phyloP scores from a whole-genome alignment of 35 echinoderm and acorn worm species.

The Heliocidaris tuberculata region DNA sequence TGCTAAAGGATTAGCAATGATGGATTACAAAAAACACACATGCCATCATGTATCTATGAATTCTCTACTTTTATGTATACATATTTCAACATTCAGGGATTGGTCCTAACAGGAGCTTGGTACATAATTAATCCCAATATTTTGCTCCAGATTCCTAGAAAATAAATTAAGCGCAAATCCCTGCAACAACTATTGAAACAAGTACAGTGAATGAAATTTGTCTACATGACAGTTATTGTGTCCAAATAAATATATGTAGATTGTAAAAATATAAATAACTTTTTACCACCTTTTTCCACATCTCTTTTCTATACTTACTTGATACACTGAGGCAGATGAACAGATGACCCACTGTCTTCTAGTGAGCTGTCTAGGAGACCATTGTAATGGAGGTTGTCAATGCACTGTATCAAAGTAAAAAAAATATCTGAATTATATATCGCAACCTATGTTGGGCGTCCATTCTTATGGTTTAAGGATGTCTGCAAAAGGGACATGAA shows the following conservation, averaged over 20 bases:
- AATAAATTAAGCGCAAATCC: neutral
- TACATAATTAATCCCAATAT: neutral
- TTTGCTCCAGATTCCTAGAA: neutral
- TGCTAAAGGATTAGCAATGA: no score
- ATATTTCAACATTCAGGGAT: no score
- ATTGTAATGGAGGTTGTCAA: slow-evolving; percentile 98
- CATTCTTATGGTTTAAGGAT: no score
- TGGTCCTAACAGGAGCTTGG: neutral
- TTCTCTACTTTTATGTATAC: no score
- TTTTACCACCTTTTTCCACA: no score
- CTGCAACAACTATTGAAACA: neutral
- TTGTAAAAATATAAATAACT: neutral
- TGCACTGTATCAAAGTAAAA: slow-evolving; percentile 65
- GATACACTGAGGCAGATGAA: slow-evolving; percentile 91
- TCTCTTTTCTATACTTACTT: slow-evolving; percentile 68
- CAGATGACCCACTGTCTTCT: slow-evolving; percentile 84
- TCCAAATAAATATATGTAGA: neutral
- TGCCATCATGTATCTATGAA: no score
- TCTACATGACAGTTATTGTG: neutral
- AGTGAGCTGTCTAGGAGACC: slow-evolving; percentile 75
- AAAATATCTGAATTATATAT: slow-evolving; percentile 30
- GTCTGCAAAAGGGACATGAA: no score
- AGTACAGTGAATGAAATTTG: neutral
- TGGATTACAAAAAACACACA: no score
- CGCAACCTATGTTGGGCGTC: no score